phyloP scores from a whole-genome alignment of 1,140 invertebrate species.

The Pomacea maculata region DNA sequence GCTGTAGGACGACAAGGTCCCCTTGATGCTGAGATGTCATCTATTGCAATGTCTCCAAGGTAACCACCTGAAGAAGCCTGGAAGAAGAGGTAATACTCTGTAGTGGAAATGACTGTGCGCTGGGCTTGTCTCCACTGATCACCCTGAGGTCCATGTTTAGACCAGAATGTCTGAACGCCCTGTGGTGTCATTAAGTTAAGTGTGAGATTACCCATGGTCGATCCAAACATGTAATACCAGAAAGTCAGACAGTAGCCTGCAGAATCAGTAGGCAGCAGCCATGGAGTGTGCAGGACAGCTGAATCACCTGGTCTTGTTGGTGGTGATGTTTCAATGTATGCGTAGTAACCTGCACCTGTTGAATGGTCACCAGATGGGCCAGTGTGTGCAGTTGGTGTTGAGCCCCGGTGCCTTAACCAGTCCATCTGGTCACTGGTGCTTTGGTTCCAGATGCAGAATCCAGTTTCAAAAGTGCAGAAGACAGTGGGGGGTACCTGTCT shows the following conservation, averaged over 20 bases:
- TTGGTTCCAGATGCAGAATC: slow-evolving; percentile 80
- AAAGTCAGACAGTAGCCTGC: slow-evolving; percentile 21
- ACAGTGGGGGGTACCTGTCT: slow-evolving; percentile 15
- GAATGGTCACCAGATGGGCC: slow-evolving; percentile 81
- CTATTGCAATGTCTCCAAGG: slow-evolving; percentile 53
- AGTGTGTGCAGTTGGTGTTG: slow-evolving; percentile 66
- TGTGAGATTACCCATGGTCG: slow-evolving; percentile 51
- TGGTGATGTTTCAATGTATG: slow-evolving; percentile 52
- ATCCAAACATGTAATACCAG: slow-evolving; percentile 82
- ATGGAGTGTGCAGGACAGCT: slow-evolving; percentile 44
- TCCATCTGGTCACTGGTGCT: slow-evolving; percentile 79
- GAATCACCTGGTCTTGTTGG: slow-evolving; percentile 48
- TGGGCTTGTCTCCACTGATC: slow-evolving; percentile 50
- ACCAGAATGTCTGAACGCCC: slow-evolving; percentile 33
- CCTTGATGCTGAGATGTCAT: slow-evolving; percentile 39
- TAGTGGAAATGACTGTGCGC: slow-evolving; percentile 12
- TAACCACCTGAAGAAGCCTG: slow-evolving; percentile 11
- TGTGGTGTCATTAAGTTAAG: slow-evolving; percentile 25
- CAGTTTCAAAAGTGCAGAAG: slow-evolving; percentile 78
- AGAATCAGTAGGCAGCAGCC: slow-evolving; percentile 32
- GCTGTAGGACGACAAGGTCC: slow-evolving; percentile 42
- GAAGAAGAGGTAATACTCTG: slow-evolving; percentile 17
- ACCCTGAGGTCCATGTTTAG: slow-evolving; percentile 51
- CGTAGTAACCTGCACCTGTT: slow-evolving; percentile 65
- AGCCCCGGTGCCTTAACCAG: slow-evolving; percentile 74